Percentiles rank a stretch among this genome's conserved stretches.
Evolutionary conservation across 1,140 invertebrate genomes (phyloP).

Genomic region (Drosophila dunni): DNA sequence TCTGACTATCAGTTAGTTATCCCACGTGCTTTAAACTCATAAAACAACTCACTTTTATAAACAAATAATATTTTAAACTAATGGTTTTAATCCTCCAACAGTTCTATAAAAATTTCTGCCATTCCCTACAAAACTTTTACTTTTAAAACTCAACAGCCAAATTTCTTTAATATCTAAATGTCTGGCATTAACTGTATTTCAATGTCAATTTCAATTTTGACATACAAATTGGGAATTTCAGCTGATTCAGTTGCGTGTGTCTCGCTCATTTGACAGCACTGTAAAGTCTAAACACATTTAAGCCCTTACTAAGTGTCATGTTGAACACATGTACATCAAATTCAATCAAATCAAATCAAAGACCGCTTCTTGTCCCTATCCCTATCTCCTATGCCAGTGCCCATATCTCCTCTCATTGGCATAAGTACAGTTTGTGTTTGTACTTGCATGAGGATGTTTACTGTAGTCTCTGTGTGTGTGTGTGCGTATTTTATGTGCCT

Average conservation of each 20-base stretch:
- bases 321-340: constrained; percentile 77
- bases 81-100: too few relatives aligned
- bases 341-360: constrained; percentile 78
- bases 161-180: not conserved
- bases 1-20: too few relatives aligned
- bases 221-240: constrained; percentile 5
- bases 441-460: not conserved
- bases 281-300: constrained; percentile 67
- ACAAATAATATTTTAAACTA: too few relatives aligned
- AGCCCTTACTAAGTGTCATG: constrained; percentile 78
- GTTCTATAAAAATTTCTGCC: too few relatives aligned
- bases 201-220: constrained; percentile 48
- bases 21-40: too few relatives aligned
- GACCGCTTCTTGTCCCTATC: constrained; percentile 14
- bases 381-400: too few relatives aligned
- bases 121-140: not conserved
- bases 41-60: too few relatives aligned
- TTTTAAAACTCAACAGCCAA: not conserved
- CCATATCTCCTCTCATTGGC: not conserved
- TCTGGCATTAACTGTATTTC: not conserved
- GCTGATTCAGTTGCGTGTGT: constrained; percentile 14
- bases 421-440: constrained; percentile 37
- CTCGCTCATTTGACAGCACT: constrained; percentile 41
- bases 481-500: constrained; percentile 68
- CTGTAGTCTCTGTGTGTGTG: constrained; percentile 4